A percentile compares a stretch with the other conserved stretches of the same genome.
These are phyloP conservation scores for Mactra quadrangularis DNA, from an alignment of 1,140 invertebrate genomes.

Conservation along the genomic window DNA sequence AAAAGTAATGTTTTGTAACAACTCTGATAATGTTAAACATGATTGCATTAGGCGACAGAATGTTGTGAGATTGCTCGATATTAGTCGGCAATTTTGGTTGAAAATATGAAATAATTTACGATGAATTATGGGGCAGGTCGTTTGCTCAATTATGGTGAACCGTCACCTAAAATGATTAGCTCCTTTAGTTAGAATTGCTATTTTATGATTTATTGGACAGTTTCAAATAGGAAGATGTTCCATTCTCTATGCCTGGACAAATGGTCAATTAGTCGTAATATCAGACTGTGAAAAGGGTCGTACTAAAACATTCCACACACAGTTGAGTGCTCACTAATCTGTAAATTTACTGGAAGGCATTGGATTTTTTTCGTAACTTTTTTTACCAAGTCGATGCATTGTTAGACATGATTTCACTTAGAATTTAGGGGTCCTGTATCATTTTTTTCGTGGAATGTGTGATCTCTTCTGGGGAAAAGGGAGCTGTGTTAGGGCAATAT, in stretches of 20 bases:
- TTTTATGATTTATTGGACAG: constrained; percentile 58
- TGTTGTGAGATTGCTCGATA: too few species aligned
- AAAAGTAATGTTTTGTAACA: too few species aligned
- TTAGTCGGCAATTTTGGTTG: too few species aligned
- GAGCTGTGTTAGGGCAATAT: background rate
- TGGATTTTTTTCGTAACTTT: too few species aligned
- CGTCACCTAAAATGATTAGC: constrained; percentile 23
- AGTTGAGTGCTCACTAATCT: background rate
- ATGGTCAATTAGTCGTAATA: constrained; percentile 50
- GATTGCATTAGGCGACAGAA: too few species aligned
- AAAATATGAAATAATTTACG: constrained; percentile 17
- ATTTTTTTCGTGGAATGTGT: too few species aligned
- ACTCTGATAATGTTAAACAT: too few species aligned
- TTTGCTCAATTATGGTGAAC: constrained; percentile 1
- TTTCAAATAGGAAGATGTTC: constrained; percentile 16
- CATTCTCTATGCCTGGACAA: constrained; percentile 20
- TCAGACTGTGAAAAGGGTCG: constrained; percentile 8
- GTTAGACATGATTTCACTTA: too few species aligned
- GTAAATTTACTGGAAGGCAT: too few species aligned
- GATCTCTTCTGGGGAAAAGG: too few species aligned
- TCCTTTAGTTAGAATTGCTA: constrained; percentile 21
- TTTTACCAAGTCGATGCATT: too few species aligned
- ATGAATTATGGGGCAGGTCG: constrained; percentile 5
- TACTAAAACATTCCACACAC: constrained; percentile 1
- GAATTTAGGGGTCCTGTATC: too few species aligned